phyloP scores from a whole-genome alignment of 92 coral and sea anemone genomes.

The Zoanthus sociatus region DNA sequence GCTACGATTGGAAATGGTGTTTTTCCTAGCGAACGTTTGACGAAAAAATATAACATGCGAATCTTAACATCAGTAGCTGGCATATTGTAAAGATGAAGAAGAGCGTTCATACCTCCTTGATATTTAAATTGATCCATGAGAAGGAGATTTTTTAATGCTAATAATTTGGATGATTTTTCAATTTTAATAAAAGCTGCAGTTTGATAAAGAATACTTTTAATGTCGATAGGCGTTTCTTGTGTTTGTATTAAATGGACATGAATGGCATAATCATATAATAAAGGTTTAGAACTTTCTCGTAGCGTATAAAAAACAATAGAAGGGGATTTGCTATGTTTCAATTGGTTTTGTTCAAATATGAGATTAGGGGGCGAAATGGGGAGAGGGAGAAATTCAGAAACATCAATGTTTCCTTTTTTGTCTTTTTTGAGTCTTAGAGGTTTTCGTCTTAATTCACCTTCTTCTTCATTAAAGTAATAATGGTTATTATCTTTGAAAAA shows the following conservation, averaged over 20 bases:
- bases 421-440: background rate
- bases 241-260: too few relatives aligned
- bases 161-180: background rate
- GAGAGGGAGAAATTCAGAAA: background rate
- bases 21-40: background rate
- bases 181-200: background rate
- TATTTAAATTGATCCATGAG: background rate
- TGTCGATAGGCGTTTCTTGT: too few relatives aligned
- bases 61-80: background rate
- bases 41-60: background rate
- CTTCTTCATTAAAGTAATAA: background rate
- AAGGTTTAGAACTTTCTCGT: background rate
- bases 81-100: background rate
- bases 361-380: background rate
- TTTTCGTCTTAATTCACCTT: background rate
- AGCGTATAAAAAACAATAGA: background rate
- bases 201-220: too few relatives aligned
- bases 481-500: background rate
- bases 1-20: background rate
- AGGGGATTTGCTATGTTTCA: background rate
- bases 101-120: background rate
- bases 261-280: too few relatives aligned
- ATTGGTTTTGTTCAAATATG: background rate
- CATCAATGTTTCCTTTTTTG: background rate
- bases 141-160: background rate